phyloP scores from a whole-genome alignment of 2,113 vertebrate genomes.

The Numenius arquata region DNA sequence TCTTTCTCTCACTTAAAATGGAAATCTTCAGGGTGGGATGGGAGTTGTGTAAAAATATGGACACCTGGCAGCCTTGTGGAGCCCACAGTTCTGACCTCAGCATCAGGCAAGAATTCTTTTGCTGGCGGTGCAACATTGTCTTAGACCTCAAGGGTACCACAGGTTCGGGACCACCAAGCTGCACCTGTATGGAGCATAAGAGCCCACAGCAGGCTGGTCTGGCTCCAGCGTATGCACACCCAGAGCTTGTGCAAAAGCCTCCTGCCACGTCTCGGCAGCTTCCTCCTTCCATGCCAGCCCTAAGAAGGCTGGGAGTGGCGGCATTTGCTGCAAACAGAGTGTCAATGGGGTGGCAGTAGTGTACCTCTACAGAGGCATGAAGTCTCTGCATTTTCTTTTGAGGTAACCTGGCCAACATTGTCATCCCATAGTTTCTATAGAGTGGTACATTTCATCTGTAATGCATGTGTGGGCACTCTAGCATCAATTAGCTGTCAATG shows the following conservation, averaged over 20 bases:
- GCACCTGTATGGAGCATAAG: no score
- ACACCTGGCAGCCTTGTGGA: background rate
- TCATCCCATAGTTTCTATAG: background rate
- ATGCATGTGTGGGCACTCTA: background rate
- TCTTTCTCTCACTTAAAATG: background rate
- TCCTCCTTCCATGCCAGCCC: background rate
- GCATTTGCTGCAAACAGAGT: accelerated
- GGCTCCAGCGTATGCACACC: background rate
- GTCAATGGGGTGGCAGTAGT: accelerated
- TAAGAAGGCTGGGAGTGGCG: background rate
- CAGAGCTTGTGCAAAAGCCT: background rate
- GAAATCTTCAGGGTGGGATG: background rate
- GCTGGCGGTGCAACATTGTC: background rate
- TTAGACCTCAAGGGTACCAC: background rate
- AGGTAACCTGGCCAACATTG: background rate
- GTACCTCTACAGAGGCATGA: background rate
- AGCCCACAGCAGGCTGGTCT: background rate
- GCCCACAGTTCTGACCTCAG: background rate
- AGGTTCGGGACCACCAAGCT: accelerated
- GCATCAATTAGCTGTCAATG: background rate
- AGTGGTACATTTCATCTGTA: background rate
- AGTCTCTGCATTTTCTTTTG: background rate
- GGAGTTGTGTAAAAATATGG: background rate
- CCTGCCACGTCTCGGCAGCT: background rate
- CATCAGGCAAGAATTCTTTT: background rate